phyloP scores from a whole-genome alignment of 2,113 vertebrate species.

The Erpornis zantholeuca region DNA sequence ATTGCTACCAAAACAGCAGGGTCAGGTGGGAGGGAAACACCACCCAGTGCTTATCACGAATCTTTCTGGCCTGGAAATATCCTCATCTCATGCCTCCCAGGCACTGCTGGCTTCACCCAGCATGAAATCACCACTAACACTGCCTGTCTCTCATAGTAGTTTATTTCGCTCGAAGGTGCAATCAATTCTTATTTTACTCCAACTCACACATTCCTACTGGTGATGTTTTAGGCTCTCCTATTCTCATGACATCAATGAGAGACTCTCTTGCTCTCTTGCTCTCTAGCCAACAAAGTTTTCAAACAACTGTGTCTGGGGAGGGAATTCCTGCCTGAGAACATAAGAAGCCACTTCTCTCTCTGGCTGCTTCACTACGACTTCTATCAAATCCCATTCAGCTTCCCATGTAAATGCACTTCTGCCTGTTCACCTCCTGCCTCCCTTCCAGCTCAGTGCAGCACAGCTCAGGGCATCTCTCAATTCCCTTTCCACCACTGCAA shows the following conservation, averaged over 20 bases:
- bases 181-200: constrained; percentile 4
- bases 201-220: not conserved
- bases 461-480: not conserved
- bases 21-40: not conserved
- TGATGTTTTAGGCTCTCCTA: not conserved
- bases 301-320: not conserved
- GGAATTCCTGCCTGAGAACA: not conserved
- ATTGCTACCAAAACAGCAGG: not conserved
- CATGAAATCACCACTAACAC: not conserved
- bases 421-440: not conserved
- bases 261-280: not conserved
- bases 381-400: not conserved
- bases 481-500: not conserved
- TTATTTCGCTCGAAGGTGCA: constrained; percentile 11
- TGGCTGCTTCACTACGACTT: not conserved
- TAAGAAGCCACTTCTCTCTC: not conserved
- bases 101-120: not conserved
- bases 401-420: not conserved
- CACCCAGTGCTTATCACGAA: not conserved
- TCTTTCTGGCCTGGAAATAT: not conserved
- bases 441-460: not conserved
- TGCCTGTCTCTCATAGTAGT: not conserved
- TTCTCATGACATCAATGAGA: not conserved
- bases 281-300: not conserved
- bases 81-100: not conserved